Evolutionary conservation across 2,113 vertebrate species (phyloP), one percentile per base, ranked within the genome.

Genomic region (Rafetus swinhoei): DNA sequence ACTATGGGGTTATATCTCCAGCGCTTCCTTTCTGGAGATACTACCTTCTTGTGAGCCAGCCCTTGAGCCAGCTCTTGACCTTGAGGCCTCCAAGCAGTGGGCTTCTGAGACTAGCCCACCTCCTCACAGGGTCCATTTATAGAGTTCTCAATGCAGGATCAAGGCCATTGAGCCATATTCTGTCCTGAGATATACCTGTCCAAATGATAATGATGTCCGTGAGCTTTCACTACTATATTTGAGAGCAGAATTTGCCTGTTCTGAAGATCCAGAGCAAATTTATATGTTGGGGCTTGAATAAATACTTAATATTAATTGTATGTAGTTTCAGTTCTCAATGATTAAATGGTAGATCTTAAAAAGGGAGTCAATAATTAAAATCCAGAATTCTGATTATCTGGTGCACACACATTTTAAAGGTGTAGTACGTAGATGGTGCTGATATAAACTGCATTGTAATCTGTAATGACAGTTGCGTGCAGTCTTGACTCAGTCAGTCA

Each of bases 251-350:
- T 12, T 80, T 86, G 35, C 50, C 19, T 77, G 53, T 21, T 1
- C 19, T 45, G 80, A 81, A 90, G 77, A 89, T 12, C 87, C 65
- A 45, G 32, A 84, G 54, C 11, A 93, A 93, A 83, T 83, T 79
- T 87, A 57, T 19, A 7, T 79, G 86, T 90, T 0, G 2, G 81
- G 25, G 45, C 57, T 29, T 62, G 81, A 24, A 77, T 76, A 90
- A 96, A 50, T 52, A 57, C 57, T 91, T 76, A 85, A 29, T 84
- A 35, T 92, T 93, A 82, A 82, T 80, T 39, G 35, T 76, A 5
- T 76, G 85, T 92, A 59, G 57, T 55, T 94, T 65, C 87, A 83
- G 92, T 83, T 86, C 55, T 74, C 82, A 92, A 57, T 77, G 94
- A 88, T 29, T 7, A 54, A 90, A 92, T 7, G 79, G 12, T 53